Conservation (phyloP, 2,888 invertebrate species). For the Abrostola triplasia region DNA sequence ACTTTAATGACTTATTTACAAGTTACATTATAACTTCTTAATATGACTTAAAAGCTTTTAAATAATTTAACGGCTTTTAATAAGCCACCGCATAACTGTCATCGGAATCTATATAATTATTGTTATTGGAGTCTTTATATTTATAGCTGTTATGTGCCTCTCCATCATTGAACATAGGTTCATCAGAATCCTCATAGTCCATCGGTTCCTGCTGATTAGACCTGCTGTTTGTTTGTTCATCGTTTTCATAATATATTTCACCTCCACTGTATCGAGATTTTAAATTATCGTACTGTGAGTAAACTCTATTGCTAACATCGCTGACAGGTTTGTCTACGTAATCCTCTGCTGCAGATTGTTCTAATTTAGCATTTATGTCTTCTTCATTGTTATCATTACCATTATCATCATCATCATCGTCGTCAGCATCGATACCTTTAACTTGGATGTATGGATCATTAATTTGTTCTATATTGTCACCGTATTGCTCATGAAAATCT, state of each 20-base stretch:
- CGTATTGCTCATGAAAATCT: constrained; percentile 52
- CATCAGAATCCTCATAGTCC: constrained; percentile 61
- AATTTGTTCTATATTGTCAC: constrained; percentile 48
- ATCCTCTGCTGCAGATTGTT: constrained; percentile 22
- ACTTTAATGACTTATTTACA: background rate
- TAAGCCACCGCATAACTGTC: constrained; percentile 74
- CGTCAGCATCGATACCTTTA: constrained; percentile 45
- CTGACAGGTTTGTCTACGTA: constrained; percentile 32
- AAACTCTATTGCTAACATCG: constrained; percentile 56
- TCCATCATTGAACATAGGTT: constrained; percentile 68
- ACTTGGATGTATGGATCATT: constrained; percentile 47
- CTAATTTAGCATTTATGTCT: constrained; percentile 34
- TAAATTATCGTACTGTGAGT: constrained; percentile 65
- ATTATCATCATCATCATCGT: constrained; percentile 40
- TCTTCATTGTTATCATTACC: constrained; percentile 16
- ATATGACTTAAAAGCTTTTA: background rate
- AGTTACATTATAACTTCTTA: background rate
- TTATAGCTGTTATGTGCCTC: constrained; percentile 60
- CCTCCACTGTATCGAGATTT: constrained; percentile 66
- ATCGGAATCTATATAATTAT: constrained; percentile 69
- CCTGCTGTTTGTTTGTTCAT: constrained; percentile 49
- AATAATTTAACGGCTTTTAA: constrained; percentile 39
- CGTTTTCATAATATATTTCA: constrained; percentile 66
- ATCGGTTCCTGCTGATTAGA: constrained; percentile 52
- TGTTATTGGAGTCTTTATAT: constrained; percentile 72